Evolutionary conservation across 2,113 vertebrate species (phyloP).

Genomic region (Patagioenas fasciata): DNA sequence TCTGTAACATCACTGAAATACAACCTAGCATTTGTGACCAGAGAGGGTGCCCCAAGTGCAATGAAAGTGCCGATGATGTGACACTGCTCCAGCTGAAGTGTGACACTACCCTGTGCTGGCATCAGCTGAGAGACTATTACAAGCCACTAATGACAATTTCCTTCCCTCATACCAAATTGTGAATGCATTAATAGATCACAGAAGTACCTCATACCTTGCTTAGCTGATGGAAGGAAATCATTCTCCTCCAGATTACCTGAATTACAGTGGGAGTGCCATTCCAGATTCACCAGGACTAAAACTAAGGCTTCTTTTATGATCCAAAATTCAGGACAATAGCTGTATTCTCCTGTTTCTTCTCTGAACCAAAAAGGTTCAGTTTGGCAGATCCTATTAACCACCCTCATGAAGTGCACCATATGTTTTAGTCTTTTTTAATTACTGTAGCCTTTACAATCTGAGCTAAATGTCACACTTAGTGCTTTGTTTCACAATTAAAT

Average conservation of each 20-base stretch:
- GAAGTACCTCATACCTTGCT: not conserved
- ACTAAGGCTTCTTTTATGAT: not conserved
- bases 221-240: not conserved
- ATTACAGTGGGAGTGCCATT: not conserved
- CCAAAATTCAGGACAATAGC: not conserved
- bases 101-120: not conserved
- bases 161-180: rapidly evolving
- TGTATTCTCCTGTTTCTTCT: not conserved
- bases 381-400: not conserved
- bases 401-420: not conserved
- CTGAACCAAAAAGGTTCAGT: not conserved
- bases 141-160: not conserved
- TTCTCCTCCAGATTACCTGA: not conserved
- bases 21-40: rapidly evolving
- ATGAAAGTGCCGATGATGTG: rapidly evolving
- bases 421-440: slow-evolving; percentile 32
- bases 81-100: not conserved
- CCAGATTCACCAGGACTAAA: not conserved
- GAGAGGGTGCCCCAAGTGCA: not conserved
- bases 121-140: not conserved
- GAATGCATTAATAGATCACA: not conserved
- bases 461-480: slow-evolving; percentile 40
- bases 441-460: slow-evolving; percentile 37
- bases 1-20: not conserved
- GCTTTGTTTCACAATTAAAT: slow-evolving; percentile 45